Conservation (phyloP, 2,888 invertebrate genomes). For the Eilema sororculum region DNA sequence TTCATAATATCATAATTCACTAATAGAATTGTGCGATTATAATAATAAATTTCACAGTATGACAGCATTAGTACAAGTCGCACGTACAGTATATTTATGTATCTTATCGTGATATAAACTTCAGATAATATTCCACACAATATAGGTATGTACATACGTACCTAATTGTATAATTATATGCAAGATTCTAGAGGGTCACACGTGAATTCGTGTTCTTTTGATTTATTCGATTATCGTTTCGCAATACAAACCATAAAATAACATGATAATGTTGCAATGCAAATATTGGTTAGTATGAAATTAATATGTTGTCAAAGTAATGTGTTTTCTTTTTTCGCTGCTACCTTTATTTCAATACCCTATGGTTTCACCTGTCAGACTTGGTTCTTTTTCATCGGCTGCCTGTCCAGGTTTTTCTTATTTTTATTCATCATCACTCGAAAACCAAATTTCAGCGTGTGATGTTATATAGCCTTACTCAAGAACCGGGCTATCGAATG, state of each 20-base stretch:
- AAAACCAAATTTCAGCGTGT: too few relatives aligned
- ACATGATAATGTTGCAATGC: not conserved
- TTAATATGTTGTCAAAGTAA: not conserved
- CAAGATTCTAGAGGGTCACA: not conserved
- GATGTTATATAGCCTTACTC: too few relatives aligned
- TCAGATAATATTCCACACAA: constrained; percentile 9
- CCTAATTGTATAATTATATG: not conserved
- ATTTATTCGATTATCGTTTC: not conserved
- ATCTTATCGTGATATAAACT: constrained; percentile 12
- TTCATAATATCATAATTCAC: constrained; percentile 1
- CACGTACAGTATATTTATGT: constrained; percentile 1
- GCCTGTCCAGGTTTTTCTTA: not conserved
- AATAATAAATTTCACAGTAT: not conserved
- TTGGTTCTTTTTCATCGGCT: too few relatives aligned
- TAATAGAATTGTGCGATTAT: not conserved
- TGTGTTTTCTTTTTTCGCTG: not conserved
- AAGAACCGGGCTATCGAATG: too few relatives aligned
- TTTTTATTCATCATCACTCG: not conserved
- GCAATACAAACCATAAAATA: not conserved
- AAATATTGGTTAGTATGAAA: not conserved
- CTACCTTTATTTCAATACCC: not conserved
- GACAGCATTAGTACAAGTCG: not conserved
- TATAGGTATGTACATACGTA: not conserved
- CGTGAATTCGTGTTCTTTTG: constrained; percentile 9
- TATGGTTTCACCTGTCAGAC: too few relatives aligned